A percentile compares a stretch with the other conserved stretches of the same genome.
These are phyloP conservation scores for Mamestra configurata DNA, from an alignment of 1,140 invertebrate species.

Conservation along the genomic window DNA sequence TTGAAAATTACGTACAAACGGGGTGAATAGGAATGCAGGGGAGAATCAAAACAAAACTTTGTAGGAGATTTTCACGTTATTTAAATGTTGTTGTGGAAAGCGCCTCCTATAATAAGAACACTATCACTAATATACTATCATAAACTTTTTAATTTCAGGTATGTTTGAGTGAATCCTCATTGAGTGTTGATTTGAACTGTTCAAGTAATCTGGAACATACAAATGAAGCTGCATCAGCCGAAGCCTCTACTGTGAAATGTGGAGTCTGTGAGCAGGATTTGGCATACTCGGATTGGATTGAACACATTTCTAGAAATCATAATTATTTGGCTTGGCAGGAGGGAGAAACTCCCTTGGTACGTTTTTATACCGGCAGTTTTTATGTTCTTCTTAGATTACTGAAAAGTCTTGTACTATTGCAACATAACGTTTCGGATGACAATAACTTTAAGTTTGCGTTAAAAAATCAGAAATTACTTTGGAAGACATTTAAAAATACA, in stretches of 20 bases:
- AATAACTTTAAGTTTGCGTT: too few species aligned
- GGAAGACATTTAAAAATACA: too few species aligned
- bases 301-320: conserved; percentile 67
- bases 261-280: conserved; percentile 59
- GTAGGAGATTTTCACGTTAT: too few species aligned
- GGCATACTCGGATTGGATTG: conserved; percentile 51
- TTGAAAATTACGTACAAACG: too few species aligned
- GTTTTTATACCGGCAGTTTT: conserved; percentile 13
- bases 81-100: too few species aligned
- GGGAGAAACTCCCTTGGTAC: conserved; percentile 62
- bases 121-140: background rate
- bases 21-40: too few species aligned
- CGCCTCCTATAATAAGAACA: background rate
- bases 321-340: conserved; percentile 75
- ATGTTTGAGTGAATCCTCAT: background rate
- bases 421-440: too few species aligned
- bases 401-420: too few species aligned
- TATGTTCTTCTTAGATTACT: too few species aligned
- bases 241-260: conserved; percentile 44
- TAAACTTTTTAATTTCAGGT: background rate
- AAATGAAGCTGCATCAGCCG: background rate
- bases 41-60: too few species aligned
- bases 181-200: background rate
- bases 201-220: background rate
- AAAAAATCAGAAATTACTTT: too few species aligned